Evolutionary conservation across 2,113 vertebrate species (phyloP).

Genomic region (Sinocyclocheilus rhinocerous): DNA sequence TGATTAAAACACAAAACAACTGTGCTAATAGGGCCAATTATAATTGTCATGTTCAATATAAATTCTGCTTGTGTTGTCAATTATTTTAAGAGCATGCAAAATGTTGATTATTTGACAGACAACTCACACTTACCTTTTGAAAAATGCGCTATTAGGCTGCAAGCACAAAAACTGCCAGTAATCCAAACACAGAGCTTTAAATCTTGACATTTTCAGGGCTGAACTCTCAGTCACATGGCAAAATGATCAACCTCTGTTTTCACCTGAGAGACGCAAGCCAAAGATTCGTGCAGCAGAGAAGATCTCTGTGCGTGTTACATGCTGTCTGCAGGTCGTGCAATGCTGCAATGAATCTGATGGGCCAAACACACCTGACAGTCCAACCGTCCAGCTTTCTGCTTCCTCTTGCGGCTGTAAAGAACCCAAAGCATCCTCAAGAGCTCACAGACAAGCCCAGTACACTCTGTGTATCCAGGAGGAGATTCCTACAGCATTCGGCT

Average conservation of each 20-base stretch:
- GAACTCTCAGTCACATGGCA: not conserved
- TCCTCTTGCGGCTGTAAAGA: not conserved
- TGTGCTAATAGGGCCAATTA: no score
- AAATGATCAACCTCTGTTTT: not conserved
- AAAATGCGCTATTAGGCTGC: conserved; percentile 90
- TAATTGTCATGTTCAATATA: no score
- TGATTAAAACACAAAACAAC: no score
- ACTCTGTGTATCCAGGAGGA: not conserved
- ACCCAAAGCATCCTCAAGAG: not conserved
- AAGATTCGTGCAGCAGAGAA: not conserved
- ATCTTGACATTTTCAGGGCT: conserved; percentile 84
- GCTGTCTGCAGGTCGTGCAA: not conserved
- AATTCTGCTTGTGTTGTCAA: not conserved
- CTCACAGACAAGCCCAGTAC: not conserved
- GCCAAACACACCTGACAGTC: not conserved
- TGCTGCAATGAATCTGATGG: not conserved
- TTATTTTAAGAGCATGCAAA: not conserved
- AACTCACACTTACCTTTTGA: conserved; percentile 85
- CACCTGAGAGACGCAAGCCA: not conserved
- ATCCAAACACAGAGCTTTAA: conserved; percentile 97
- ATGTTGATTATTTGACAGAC: not conserved
- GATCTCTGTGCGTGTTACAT: not conserved
- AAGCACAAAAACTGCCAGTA: conserved; percentile 97
- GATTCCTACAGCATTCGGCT: not conserved
- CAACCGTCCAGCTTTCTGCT: not conserved